Evolutionary conservation across 2,113 vertebrate species (phyloP), one percentile per base, ranked within the genome.

Genomic region (Semicossyphus pulcher): DNA sequence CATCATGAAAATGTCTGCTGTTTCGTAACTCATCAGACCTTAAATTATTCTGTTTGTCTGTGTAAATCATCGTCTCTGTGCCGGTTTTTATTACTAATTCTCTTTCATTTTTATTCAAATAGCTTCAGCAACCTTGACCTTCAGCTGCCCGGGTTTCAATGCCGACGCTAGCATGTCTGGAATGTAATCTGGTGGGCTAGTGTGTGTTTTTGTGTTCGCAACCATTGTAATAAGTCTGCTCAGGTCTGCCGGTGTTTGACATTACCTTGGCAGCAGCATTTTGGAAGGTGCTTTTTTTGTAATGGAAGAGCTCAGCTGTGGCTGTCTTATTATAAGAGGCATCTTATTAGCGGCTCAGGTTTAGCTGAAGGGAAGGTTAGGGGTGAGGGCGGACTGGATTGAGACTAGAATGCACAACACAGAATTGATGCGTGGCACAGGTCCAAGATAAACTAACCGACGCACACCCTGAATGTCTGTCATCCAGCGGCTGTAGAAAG

Each of bases 221-320:
- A 61, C 45, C 29, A 37, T 76, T 68, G 48, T 68, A 53, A 61
- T 66, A 53, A 41, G 41, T 69, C 61, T 7, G 10, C 49, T 72
- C n/a, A 28, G 37, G 48, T 76, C 73, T 42, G 62, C 12, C 57
- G n/a, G 44, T 69, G 65, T 83, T 80, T 62, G 76, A 84, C 62
- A 63, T 81, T 62, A 83, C 68, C 71, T 80, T 69, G 72, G 61
- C 58, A 73, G 29, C 7, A 64, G 25, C 41, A 31, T 82, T 83
- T 69, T 69, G n/a, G 42, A 74, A 47, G 49, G 67, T 61, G 57
- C 0, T 7, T 67, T 85, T 80, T 52, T 37, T 71, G 64, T 78
- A 71, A 72, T 69, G 23, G 48, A 65, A 37, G 41, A 72, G 62
- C 37, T 84, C 76, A 80, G 77, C 67, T 83, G 70, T 65, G 44